Evolutionary conservation across 2,888 invertebrate genomes (phyloP), one percentile per base, ranked within the genome.

Genomic region (Synanthedon vespiformis): DNA sequence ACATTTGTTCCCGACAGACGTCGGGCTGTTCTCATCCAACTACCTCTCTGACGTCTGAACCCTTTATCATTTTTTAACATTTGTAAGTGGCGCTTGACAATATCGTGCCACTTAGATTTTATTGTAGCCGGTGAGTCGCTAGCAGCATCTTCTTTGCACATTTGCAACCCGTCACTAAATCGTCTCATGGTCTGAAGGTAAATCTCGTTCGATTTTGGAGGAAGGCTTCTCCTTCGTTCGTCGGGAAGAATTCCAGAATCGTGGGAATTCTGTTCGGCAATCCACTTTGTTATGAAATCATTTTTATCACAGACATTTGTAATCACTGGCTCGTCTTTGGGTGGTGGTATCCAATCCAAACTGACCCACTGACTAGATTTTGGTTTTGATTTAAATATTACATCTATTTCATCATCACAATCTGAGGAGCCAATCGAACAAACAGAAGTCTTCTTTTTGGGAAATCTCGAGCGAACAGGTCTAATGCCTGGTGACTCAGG

Each of bases 321-420:
- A 72, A 76, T 83, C 72, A 82, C 82, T 74, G 86, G 84, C 74
- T 85, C 86, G 74, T 85, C 87, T 77, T 79, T 84, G 71, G 83
- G 80, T 59, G 78, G 74, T 60, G 81, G 87, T 74, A 88, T 88
- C 82, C 88, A 87, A 77, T 88, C 88, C 67, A 88, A 74, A 72
- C 88, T 88, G 59, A 88, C 84, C 88, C 88, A 88, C 58, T 88
- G 88, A 88, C 88, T 88, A 87, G 88, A 88, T 75, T 88, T 88
- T 57, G 88, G 88, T 67, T 88, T 88, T 62, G 88, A 88, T 80
- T 88, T 88, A 73, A 88, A 88, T 71, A 88, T 88, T 58, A 88
- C 88, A 67, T 88, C 88, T 62, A 86, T 76, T 61, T 88, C 88
- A 58, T 88, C 88, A 68, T 88, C 88, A 61, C 82, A 85, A 64